phyloP scores from a whole-genome alignment of 2,113 vertebrate species.

The zebrafish (Danio rerio) region GRCz12tu NC_133198.1:21166501-21167000 shows the following conservation, averaged over 20 bases:
- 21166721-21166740: not conserved
- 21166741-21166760: not conserved
- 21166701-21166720: not conserved
- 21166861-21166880: not conserved
- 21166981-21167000: too few species aligned
- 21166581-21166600: conserved; percentile 10
- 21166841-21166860: not conserved
- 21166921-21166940: not conserved
- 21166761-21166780: not conserved
- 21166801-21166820: conserved; percentile 8
- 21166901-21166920: not conserved
- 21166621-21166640: conserved; percentile 30
- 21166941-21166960: not conserved
- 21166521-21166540: not conserved
- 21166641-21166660: conserved; percentile 28
- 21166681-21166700: conserved; percentile 20
- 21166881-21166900: not conserved
- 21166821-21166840: not conserved
- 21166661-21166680: not conserved
- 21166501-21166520: not conserved
- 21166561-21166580: not conserved
- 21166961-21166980: not conserved
- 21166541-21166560: conserved; percentile 2
- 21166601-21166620: conserved; percentile 14
- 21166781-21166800: not conserved